Base-by-base conservation (phyloP, 2,113 vertebrate genomes). In the Ctenomys sociabilis region DNA sequence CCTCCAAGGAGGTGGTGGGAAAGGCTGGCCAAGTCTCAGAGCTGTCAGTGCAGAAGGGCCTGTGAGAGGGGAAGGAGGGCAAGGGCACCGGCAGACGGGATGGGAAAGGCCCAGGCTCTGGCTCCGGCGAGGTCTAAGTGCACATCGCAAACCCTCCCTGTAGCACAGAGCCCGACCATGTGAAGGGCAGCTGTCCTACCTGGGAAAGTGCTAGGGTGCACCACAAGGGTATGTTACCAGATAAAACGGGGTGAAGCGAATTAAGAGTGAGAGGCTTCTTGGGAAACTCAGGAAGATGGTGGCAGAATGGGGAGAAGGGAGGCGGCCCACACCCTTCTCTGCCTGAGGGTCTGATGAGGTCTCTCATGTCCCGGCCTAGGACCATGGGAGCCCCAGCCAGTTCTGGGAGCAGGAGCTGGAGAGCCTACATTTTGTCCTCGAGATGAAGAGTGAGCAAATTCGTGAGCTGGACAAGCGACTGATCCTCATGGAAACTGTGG, bases 331-430 rank as follows among this genome's bases (percentile, higher is more conserved):
- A 30, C 52, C 52, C 30, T 17, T 37, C 10, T 28, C 52, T 64
- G 1, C 28, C 2, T 7, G 63, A 63, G 8, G 19, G 35, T 57
- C 82, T 96, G 19, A 95, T 0, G 0, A 68, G 28, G 43, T 73
- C 13, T 3, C 43, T 63, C 19, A 4, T 57, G 12, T 88, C 24
- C 40, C 63, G 87, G 30, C 21, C 2, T 97, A 99, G 99, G 99
- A 99, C 57, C 98, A 99, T 0, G 99, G 99, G 70, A 99, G 99
- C 96, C 99, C 99, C 80, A 99, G 99, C 96, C 98, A 97, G 78
- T 99, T 99, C 98, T 99, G 99, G 99, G 99, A 99, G 96, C 99
- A 99, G 85, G 99, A 99, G 97, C 98, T 99, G 98, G 99, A 99
- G 98, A 99, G 99, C 85, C 98, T 99, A 96, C 98, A 99, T 97